phyloP scores from a whole-genome alignment of 2,797 vertebrate genomes.

The Galagoides demidoff region DNA sequence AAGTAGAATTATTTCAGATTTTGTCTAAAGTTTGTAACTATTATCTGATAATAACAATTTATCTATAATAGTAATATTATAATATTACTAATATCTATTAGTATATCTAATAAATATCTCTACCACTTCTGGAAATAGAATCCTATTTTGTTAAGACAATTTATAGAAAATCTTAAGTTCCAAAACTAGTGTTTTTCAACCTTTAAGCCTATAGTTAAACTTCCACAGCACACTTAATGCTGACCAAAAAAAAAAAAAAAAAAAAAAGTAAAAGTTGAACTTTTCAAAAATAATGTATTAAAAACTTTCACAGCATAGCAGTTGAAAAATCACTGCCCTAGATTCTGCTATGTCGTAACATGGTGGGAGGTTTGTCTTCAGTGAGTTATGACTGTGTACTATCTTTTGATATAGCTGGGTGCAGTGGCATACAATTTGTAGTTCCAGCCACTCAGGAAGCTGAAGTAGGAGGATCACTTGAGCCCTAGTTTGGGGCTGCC shows the following conservation, averaged over 20 bases:
- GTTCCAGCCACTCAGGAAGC: not conserved
- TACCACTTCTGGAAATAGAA: not conserved
- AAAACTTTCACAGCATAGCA: too few relatives aligned
- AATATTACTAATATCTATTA: too few relatives aligned
- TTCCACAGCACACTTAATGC: too few relatives aligned
- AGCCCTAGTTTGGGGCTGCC: not conserved
- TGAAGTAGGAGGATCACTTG: not conserved
- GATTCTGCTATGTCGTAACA: too few relatives aligned
- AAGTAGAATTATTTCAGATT: not conserved
- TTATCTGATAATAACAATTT: not conserved
- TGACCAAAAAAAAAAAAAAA: too few relatives aligned
- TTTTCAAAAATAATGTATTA: too few relatives aligned
- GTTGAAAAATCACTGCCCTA: too few relatives aligned
- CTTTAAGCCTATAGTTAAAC: too few relatives aligned
- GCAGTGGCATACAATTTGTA: not conserved
- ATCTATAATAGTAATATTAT: too few relatives aligned
- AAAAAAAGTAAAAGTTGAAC: too few relatives aligned
- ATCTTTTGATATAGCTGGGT: not conserved
- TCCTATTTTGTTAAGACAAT: not conserved
- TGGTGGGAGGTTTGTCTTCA: not conserved
- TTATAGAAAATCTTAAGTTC: not conserved
- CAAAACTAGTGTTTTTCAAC: too few relatives aligned
- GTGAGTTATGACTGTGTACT: not conserved
- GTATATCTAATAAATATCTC: not conserved
- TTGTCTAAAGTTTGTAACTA: not conserved